Percentiles rank a stretch among this genome's conserved stretches.
Evolutionary conservation across 2,113 vertebrate genomes (phyloP).

Genomic region (Elanoides forficatus): DNA sequence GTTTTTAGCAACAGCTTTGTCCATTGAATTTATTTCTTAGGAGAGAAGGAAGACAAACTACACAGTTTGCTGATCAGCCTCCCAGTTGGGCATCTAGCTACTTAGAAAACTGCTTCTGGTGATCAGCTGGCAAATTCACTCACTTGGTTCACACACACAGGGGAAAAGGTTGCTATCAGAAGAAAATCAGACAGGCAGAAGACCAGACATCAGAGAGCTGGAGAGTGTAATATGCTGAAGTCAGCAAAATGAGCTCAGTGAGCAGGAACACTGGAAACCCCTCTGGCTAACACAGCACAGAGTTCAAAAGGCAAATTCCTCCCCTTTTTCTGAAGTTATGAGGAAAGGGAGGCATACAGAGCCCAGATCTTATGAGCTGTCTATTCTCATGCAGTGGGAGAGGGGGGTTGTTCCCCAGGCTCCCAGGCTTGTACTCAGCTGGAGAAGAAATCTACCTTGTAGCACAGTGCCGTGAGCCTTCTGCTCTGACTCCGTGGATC

Average conservation of each 20-base stretch:
- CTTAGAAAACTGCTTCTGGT: not conserved
- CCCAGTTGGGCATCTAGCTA: not conserved
- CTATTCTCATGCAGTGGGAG: not conserved
- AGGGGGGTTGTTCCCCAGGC: not conserved
- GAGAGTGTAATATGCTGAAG: not conserved
- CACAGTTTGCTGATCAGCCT: not conserved
- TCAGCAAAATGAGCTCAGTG: not conserved
- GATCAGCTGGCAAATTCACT: not conserved
- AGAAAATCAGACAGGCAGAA: not conserved
- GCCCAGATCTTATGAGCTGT: not conserved
- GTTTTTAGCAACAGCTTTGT: not conserved
- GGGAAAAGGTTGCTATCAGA: not conserved
- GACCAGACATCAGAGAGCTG: not conserved
- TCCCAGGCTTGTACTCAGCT: not conserved
- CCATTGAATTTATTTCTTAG: not conserved
- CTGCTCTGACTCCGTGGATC: not conserved
- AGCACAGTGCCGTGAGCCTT: not conserved
- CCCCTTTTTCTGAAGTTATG: not conserved
- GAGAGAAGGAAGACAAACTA: not conserved
- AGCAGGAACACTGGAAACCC: not conserved
- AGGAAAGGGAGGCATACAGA: not conserved
- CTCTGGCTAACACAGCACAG: not conserved
- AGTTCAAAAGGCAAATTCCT: slow-evolving; percentile 1
- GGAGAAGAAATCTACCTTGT: not conserved
- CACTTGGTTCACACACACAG: not conserved